These are phyloP conservation scores for Porites lutea DNA, from an alignment of 64 coral and sea anemone genomes.

Conservation along the genomic window DNA sequence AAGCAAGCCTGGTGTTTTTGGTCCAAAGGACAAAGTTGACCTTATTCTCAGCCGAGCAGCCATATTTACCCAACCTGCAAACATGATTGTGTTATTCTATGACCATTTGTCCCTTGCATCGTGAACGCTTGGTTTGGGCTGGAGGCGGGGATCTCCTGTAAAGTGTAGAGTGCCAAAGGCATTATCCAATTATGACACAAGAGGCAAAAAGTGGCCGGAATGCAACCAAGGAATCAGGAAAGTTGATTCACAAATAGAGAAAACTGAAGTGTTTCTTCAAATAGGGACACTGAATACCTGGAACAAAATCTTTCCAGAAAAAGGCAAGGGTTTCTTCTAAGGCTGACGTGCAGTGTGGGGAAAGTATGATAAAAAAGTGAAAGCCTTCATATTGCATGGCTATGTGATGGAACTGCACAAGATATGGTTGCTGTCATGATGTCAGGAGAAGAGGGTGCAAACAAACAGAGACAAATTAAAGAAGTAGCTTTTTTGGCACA, in stretches of 20 bases:
- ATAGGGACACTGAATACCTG: too few relatives aligned
- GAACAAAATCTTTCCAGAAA: too few relatives aligned
- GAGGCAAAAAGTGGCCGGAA: background rate
- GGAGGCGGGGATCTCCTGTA: background rate
- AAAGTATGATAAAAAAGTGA: too few relatives aligned
- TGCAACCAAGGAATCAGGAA: slow-evolving; percentile 13
- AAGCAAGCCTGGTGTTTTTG: background rate
- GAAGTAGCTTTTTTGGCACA: too few relatives aligned
- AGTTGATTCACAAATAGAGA: slow-evolving; percentile 7
- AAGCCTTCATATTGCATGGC: too few relatives aligned
- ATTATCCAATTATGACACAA: slow-evolving; percentile 7
- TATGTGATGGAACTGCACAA: too few relatives aligned
- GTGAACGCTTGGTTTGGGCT: slow-evolving; percentile 9
- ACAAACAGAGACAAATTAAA: too few relatives aligned
- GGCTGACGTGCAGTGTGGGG: too few relatives aligned
- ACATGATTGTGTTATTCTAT: background rate
- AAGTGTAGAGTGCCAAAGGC: background rate
- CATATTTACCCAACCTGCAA: background rate
- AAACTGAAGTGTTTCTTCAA: slow-evolving; percentile 28
- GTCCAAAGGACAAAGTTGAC: background rate
- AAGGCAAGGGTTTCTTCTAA: too few relatives aligned
- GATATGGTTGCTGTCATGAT: too few relatives aligned
- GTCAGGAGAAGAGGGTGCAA: too few relatives aligned
- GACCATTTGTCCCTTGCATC: slow-evolving; percentile 19
- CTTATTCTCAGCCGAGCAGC: background rate